Conservation (phyloP, 2,797 vertebrate species). For the Pelodytes ibericus region DNA sequence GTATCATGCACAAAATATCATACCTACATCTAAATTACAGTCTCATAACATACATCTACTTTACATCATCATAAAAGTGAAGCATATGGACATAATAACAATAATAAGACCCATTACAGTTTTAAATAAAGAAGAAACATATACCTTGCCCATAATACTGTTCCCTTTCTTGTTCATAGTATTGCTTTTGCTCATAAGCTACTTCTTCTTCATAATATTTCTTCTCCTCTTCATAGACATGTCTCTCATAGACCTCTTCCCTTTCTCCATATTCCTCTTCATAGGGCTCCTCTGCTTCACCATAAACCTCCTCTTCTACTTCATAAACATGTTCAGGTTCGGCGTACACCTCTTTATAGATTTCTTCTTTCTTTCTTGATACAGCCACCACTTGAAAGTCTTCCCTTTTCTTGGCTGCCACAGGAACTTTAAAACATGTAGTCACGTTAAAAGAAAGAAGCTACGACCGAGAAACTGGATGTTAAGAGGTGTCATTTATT, state of each 20-base stretch:
- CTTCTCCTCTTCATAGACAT: constrained; percentile 71
- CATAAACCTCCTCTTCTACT: constrained; percentile 64
- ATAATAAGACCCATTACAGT: no score
- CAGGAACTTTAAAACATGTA: constrained; percentile 78
- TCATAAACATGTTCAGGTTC: constrained; percentile 58
- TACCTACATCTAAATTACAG: no score
- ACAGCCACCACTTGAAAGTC: constrained; percentile 72
- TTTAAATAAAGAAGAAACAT: background rate
- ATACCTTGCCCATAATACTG: constrained; percentile 70
- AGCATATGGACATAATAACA: no score
- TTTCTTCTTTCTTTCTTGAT: constrained; percentile 68
- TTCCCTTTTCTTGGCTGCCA: constrained; percentile 75
- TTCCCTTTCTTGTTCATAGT: constrained; percentile 64
- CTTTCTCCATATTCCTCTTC: constrained; percentile 65
- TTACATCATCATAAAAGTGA: no score
- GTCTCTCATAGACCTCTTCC: constrained; percentile 66
- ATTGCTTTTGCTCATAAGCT: constrained; percentile 73
- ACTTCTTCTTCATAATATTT: constrained; percentile 75
- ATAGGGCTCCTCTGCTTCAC: constrained; percentile 62
- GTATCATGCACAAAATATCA: no score
- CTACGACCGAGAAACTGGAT: background rate
- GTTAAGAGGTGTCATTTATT: constrained; percentile 8
- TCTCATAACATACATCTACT: no score
- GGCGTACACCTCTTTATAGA: constrained; percentile 59
- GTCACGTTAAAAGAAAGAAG: constrained; percentile 38